Evolutionary conservation across 2,888 invertebrate genomes (phyloP).

Genomic region (Callinectes sapidus): DNA sequence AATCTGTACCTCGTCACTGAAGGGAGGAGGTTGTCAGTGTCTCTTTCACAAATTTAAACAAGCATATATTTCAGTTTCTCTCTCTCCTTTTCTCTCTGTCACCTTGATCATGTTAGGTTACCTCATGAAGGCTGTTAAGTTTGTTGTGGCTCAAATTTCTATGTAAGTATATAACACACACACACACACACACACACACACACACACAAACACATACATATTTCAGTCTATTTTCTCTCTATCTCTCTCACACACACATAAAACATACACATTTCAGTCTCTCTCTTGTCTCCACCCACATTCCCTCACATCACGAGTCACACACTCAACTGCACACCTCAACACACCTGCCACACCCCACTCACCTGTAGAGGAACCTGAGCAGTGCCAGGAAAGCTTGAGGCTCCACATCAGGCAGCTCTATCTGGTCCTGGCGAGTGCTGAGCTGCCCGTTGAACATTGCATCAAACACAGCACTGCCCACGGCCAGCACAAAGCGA

Average conservation of each 20-base stretch:
- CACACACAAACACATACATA: neutral
- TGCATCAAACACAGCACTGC: conserved; percentile 90
- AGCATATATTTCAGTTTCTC: neutral
- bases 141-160: too few relatives aligned
- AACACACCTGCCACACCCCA: neutral
- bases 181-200: neutral
- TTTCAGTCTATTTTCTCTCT: neutral
- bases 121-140: too few relatives aligned
- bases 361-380: conserved; percentile 77
- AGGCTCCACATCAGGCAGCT: conserved; percentile 89
- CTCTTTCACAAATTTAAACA: too few relatives aligned
- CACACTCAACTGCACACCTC: neutral
- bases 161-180: neutral
- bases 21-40: neutral
- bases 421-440: conserved; percentile 82
- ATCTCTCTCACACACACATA: neutral
- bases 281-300: too few relatives aligned
- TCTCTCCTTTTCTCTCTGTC: neutral
- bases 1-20: conserved; percentile 87
- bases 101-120: neutral
- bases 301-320: too few relatives aligned
- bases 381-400: conserved; percentile 86
- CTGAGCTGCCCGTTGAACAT: conserved; percentile 87
- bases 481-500: conserved; percentile 86
- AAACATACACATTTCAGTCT: neutral